Evolutionary conservation across 2,113 vertebrate genomes (phyloP).

Genomic region (Malurus elegans): DNA sequence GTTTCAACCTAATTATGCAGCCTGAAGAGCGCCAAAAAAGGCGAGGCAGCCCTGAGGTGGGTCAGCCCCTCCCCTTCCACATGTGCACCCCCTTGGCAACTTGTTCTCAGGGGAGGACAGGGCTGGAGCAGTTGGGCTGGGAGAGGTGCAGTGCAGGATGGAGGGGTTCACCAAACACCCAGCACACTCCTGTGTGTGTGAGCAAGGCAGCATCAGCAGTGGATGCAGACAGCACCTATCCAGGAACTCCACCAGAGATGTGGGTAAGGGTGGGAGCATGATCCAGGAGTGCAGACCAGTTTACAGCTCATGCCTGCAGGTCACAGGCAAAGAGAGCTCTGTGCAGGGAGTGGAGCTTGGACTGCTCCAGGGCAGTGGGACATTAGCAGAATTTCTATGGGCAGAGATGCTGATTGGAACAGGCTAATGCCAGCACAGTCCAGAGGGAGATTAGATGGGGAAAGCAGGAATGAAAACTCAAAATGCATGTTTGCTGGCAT

Average conservation of each 20-base stretch:
- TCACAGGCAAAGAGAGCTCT: background rate
- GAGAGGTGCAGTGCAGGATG: background rate
- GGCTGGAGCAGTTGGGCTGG: background rate
- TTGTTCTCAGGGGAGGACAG: background rate
- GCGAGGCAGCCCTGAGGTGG: background rate
- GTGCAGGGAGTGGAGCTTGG: background rate
- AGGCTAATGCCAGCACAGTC: background rate
- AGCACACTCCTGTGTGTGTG: accelerated
- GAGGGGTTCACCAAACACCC: background rate
- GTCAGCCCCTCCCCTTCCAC: background rate
- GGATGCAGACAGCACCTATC: background rate
- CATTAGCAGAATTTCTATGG: background rate
- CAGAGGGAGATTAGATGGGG: background rate
- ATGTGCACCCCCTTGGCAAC: background rate
- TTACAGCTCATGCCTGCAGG: background rate
- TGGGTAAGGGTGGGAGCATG: accelerated
- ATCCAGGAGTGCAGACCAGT: background rate
- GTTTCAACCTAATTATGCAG: background rate
- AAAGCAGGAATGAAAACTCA: background rate
- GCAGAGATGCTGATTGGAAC: background rate
- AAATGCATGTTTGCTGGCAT: background rate
- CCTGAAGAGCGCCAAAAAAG: background rate
- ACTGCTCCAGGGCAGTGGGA: background rate
- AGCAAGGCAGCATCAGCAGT: background rate
- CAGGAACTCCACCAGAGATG: background rate